phyloP scores from a whole-genome alignment of 1,140 invertebrate genomes.

The Zophobas morio region DNA sequence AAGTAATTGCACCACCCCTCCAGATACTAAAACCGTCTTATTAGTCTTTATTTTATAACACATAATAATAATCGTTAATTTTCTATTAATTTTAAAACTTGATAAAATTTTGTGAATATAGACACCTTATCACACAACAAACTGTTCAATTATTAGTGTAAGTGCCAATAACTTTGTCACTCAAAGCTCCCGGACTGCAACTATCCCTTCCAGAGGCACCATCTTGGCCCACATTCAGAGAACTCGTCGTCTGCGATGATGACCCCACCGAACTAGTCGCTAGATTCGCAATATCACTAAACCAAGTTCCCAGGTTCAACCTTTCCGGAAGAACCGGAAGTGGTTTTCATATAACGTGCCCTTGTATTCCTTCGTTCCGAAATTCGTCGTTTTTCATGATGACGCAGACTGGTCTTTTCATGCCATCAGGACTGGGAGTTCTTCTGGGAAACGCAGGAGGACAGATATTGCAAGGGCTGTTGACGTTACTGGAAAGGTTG shows the following conservation, averaged over 20 bases:
- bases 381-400: slow-evolving; percentile 72
- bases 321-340: slow-evolving; percentile 80
- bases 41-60: slow-evolving; percentile 17
- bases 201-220: slow-evolving; percentile 59
- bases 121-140: slow-evolving; percentile 36
- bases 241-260: slow-evolving; percentile 30
- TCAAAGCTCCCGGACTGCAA: slow-evolving; percentile 54
- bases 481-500: slow-evolving; percentile 63
- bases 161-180: slow-evolving; percentile 22
- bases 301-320: slow-evolving; percentile 70
- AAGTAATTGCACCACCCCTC: slow-evolving; percentile 31
- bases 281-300: slow-evolving; percentile 67
- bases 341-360: slow-evolving; percentile 87
- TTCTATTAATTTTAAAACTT: slow-evolving; percentile 25
- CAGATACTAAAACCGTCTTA: slow-evolving; percentile 19
- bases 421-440: slow-evolving; percentile 69
- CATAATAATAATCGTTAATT: slow-evolving; percentile 19
- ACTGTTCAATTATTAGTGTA: slow-evolving; percentile 27
- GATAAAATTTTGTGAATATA: slow-evolving; percentile 19
- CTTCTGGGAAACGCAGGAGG: slow-evolving; percentile 65
- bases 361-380: slow-evolving; percentile 65
- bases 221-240: slow-evolving; percentile 28
- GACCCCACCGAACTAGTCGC: slow-evolving; percentile 57
- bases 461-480: slow-evolving; percentile 65
- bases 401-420: slow-evolving; percentile 70